Evolutionary conservation across 2,888 invertebrate species (phyloP), one percentile per base, ranked within the genome.

Genomic region (Andrena trimmerana): DNA sequence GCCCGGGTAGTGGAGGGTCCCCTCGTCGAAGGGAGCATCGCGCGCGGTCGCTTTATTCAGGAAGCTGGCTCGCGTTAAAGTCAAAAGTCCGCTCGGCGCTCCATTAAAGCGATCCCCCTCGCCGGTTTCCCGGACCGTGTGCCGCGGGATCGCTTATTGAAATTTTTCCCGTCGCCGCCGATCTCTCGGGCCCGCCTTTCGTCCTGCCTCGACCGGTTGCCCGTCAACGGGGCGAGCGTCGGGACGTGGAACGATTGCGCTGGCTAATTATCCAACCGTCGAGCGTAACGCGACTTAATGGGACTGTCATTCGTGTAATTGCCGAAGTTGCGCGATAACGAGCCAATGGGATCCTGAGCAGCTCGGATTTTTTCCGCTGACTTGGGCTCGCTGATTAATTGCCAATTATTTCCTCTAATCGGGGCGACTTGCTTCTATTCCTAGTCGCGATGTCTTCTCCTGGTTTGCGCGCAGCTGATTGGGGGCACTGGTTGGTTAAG

Each of bases 341-440:
- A 31, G 52, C 62, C 27, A 70, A 78, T 68, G 78, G 65, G 78
- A 69, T 57, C 69, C 48, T 50, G 8, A 71, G 70, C 79, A 67
- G 78, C 54, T 57, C 24, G 71, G 52, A 70, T 60, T 70, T 78
- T 78, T 78, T 80, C 13, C 70, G 16, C 42, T 10, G n/a, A 36
- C 27, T 8, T 4, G 36, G 33, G 10, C 8, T 20, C 29, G 16
- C 70, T 68, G 80, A 81, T 80, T 81, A 81, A 81, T 81, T 72
- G 80, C 57, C 81, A 81, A 81, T 81, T 80, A 81, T 79, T 80
- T 68, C 13, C 68, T 63, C 67, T 81, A 80, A 81, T 81, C 72
- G 72, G 67, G 33, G n/a, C 70, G 29, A 66, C 57, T 27, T 27
- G 1, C 27, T 73, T 42, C 63, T 63, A 78, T 67, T 48, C 62